Base-by-base conservation (phyloP, 2,797 vertebrate species). In the Chanos chanos region DNA sequence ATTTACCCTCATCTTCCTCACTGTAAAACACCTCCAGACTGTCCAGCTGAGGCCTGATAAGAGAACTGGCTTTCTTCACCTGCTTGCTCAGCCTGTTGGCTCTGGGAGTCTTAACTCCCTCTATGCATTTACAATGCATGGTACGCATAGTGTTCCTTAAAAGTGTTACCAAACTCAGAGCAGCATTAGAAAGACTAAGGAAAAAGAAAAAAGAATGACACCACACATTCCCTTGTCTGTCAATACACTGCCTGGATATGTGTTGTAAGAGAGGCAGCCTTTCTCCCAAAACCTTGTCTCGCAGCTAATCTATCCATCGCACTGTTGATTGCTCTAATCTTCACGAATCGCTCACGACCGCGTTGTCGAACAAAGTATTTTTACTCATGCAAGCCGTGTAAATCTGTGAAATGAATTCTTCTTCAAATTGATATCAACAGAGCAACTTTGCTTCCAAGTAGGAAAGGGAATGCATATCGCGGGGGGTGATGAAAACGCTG, bases 301-400 rank as follows among this genome's bases (percentile, higher is more conserved):
- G 43, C 21, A 55, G 21, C 66, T 81, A 72, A 82, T 83, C 77
- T 79, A 85, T 84, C 71, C 66, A 64, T 68, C 59, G 56, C 34
- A n/a, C n/a, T n/a, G 56, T 66, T 69, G 61, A 80, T 80, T 66
- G 36, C 76, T 72, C 81, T 82, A 82, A 83, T 86, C 80, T 75
- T 45, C 40, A 41, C 8, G 25, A 80, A 77, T 75, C 61, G 62
- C 60, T 77, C 62, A 65, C 72, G 71, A 54, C 77, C 72, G 77
- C 75, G 74, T 4, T 22, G 31, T 55, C 39, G 24, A 39, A 63
- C 67, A 69, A 78, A 58, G 68, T 71, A 71, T 77, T 68, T 68
- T 43, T 28, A 10, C 33, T 16, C 21, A 12, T 43, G 64, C 30
- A 60, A 53, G 34, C 24, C 44, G 31, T 41, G 6, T 21, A 53